Evolutionary conservation across 2,888 invertebrate genomes (phyloP), one percentile per base, ranked within the genome.

Genomic region (Spilarctia lutea): DNA sequence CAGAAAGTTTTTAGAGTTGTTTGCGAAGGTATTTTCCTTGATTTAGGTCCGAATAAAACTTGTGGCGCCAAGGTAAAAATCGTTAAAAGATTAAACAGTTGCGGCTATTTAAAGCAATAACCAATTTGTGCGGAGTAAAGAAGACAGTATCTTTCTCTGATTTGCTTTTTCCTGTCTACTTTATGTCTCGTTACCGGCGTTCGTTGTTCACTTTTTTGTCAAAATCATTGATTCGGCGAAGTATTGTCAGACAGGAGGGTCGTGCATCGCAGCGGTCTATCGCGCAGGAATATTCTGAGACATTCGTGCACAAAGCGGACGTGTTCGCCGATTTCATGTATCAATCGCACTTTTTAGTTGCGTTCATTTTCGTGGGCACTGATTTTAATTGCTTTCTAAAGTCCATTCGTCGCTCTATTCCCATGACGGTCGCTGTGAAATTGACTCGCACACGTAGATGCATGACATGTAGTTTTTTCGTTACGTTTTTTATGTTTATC

Each of bases 381-480:
- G 87, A 94, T 93, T 94, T 94, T 95, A 95, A 96, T 95, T 95
- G 93, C 95, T 94, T 95, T 94, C 94, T 92, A 93, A 93, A 94
- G 90, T 93, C 91, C 91, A 93, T 93, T 93, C 93, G 93, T 91
- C 92, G 91, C 91, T 92, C 91, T 91, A 95, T 95, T 96, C 96
- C 95, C 96, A 95, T 94, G 95, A 93, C 94, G 91, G 93, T 91
- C 92, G 91, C 93, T 92, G 93, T 94, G 94, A 95, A 94, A 95
- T 94, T 91, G 94, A 93, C 94, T 92, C 93, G 93, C 95, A 95
- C 94, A 95, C 94, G 94, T 94, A 94, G 94, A 94, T 95, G 94
- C 96, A 95, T 95, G 96, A 95, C 95, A 94, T 94, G 95, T 95
- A 93, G 94, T 94, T 96, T 94, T 95, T 94, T 93, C 91, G 90